Evolutionary conservation across 2,113 vertebrate genomes (phyloP).

Genomic region (Psammodynastes pulverulentus): DNA sequence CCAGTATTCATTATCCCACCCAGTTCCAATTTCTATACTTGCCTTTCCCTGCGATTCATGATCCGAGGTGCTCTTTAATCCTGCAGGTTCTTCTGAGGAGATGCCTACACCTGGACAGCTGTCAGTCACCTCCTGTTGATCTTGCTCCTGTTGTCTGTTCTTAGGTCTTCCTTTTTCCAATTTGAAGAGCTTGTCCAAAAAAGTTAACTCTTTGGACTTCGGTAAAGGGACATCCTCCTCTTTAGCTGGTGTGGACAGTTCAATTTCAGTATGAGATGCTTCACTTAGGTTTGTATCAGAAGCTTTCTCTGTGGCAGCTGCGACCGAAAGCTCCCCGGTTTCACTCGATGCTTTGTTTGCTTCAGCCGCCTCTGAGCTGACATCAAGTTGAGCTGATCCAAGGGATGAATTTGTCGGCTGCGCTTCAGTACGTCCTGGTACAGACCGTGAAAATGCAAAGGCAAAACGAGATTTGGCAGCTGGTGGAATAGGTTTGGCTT

Average conservation of each 20-base stretch:
- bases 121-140: not conserved
- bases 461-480: conserved; percentile 64
- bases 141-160: not conserved
- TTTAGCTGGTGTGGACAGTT: not conserved
- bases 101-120: not conserved
- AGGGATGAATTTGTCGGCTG: conserved; percentile 46
- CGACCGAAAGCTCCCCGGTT: not conserved
- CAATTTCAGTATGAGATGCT: not conserved
- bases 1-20: not conserved
- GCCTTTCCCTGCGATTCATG: conserved; percentile 52
- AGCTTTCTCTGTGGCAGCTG: conserved; percentile 27
- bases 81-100: not conserved
- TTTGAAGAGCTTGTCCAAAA: conserved; percentile 79
- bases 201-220: conserved; percentile 49
- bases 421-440: conserved; percentile 69
- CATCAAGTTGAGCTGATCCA: conserved; percentile 31
- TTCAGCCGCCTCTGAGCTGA: conserved; percentile 26
- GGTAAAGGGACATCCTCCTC: not conserved
- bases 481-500: conserved; percentile 56
- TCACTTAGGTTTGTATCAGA: conserved; percentile 33
- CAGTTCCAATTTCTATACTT: conserved; percentile 44
- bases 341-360: conserved; percentile 60
- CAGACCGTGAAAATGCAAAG: conserved; percentile 66
- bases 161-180: conserved; percentile 62
- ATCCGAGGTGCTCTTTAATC: not conserved